Conservation (phyloP, 1,140 invertebrate species). For the Ceratitis capitata region DNA sequence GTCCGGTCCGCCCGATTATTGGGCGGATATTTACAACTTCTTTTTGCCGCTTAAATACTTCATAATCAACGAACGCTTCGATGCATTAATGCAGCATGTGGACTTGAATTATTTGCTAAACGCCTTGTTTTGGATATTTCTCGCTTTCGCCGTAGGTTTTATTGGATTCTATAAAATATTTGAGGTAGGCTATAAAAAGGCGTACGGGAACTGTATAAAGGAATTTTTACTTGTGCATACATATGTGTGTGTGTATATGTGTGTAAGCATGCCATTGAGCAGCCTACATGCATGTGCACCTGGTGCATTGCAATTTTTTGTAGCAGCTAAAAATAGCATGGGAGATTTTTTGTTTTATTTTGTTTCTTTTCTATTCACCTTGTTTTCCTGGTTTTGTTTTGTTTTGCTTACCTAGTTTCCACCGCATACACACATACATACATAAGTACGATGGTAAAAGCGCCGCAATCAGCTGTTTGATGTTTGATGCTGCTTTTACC, state of each 20-base stretch:
- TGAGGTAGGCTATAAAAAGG: conserved; percentile 51
- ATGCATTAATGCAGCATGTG: conserved; percentile 57
- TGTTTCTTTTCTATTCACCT: conserved; percentile 15
- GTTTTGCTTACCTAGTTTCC: too few species aligned
- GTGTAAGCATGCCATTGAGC: background rate
- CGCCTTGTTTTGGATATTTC: conserved; percentile 62
- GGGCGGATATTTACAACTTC: conserved; percentile 61
- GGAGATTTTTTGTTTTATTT: background rate
- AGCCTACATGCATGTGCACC: background rate
- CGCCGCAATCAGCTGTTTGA: background rate
- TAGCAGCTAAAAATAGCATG: conserved; percentile 21
- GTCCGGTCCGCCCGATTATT: conserved; percentile 56
- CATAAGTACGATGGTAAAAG: background rate
- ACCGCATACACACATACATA: too few species aligned
- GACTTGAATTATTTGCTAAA: conserved; percentile 61
- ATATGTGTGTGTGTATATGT: background rate
- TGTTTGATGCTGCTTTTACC: background rate
- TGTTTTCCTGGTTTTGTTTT: background rate
- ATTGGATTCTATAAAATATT: conserved; percentile 57
- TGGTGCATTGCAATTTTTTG: background rate
- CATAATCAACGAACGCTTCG: conserved; percentile 60
- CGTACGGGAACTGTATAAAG: background rate
- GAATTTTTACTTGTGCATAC: too few species aligned
- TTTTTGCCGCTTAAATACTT: conserved; percentile 61
- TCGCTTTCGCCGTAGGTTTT: conserved; percentile 56